A percentile compares a stretch with the other conserved stretches of the same genome.
Conservation (phyloP, 2,797 vertebrate species). For the Hypotaenidia okinawae region DNA sequence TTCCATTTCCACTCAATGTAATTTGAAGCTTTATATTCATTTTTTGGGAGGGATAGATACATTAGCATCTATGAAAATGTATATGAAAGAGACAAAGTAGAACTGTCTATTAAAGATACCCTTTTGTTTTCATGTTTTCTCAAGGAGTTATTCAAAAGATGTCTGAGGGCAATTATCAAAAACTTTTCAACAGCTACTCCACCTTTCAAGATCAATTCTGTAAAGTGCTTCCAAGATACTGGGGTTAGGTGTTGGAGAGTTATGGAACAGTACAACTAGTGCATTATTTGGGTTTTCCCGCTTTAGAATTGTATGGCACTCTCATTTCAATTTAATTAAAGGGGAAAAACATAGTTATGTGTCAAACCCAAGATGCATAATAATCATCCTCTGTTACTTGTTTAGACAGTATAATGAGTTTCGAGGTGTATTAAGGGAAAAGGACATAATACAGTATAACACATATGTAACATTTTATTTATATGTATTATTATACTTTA, state of each 20-base stretch:
- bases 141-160: neutral
- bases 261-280: neutral
- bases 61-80: neutral
- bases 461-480: too few relatives aligned
- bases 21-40: neutral
- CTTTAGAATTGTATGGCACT: neutral
- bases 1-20: neutral
- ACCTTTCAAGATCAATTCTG: neutral
- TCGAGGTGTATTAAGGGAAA: neutral
- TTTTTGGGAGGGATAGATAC: neutral
- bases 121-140: neutral
- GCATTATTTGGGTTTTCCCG: neutral
- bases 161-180: neutral
- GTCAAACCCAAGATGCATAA: neutral
- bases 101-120: neutral
- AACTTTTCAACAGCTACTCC: neutral
- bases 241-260: neutral
- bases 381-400: neutral
- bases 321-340: neutral
- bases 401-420: neutral
- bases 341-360: fast-evolving
- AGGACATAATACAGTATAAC: neutral
- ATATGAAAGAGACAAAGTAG: neutral
- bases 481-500: neutral
- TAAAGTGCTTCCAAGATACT: neutral